Evolutionary conservation across 1,140 invertebrate genomes (phyloP), one percentile per base, ranked within the genome.

Genomic region (Oedothorax gibbosus): DNA sequence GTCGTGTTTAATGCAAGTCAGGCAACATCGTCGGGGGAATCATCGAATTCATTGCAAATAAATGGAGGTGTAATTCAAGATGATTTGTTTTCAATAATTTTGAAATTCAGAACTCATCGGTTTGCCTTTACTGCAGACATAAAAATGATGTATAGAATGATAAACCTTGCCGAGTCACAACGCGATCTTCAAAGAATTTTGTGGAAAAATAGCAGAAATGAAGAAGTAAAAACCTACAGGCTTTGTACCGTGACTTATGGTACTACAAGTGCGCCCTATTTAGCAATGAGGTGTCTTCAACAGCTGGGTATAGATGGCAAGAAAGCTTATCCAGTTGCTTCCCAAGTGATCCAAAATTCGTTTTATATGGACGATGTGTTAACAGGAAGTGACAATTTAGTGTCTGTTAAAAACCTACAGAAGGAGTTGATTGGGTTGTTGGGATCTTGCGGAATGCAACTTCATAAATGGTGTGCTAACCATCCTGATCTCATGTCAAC

Each of bases 171-270:
- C n/a, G 11, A 12, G 14, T 6, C 11, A 2, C 76, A 66, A 7
- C 57, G 53, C n/a, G 20, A 51, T 73, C 89, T 88, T 18, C 90
- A 91, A 73, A 80, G 89, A 84, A 89, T 91, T 62, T 73, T 91
- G 0, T 91, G 91, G 90, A 80, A 90, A 18, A 87, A 88, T 5
- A 80, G 85, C 76, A 66, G 79, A 50, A 62, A 84, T n/a, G 60
- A 89, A n/a, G 85, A 86, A 14, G 86, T 91, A n/a, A 85, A 88
- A 72, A 80, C 78, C 35, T 90, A 88, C 87, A 35, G 85, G 56
- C 79, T 90, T 11, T 86, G 72, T 9, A 88, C 89, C 0, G 88
- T 89, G 5, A 89, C 89, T 1, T 89, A 89, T 75, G 90, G 90
- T 0, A 88, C 87, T 12, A 64, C 88, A 6, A 87, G 87, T 56